Evolutionary conservation across 2,113 vertebrate genomes (phyloP).

Genomic region (Tragulus kanchil): DNA sequence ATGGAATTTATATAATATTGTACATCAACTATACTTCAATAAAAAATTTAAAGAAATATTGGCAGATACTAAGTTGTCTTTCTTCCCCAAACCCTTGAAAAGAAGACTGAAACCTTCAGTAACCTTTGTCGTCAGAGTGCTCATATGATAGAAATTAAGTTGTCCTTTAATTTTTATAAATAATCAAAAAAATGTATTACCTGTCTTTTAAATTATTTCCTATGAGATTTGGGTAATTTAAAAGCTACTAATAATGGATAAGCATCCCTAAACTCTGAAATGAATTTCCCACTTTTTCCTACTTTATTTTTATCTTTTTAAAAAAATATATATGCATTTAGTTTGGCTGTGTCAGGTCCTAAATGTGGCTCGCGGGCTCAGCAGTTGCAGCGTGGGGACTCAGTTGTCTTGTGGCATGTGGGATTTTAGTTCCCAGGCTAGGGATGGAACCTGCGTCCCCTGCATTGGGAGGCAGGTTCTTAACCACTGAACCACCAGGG

Average conservation of each 20-base stretch:
- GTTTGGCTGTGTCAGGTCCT: neutral
- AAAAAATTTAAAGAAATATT: neutral
- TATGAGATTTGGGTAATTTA: neutral
- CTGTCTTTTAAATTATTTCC: neutral
- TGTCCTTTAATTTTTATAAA: slow-evolving; percentile 82
- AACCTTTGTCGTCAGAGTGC: slow-evolving; percentile 50
- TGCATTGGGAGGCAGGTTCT: neutral
- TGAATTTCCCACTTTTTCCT: neutral
- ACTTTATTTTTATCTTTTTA: neutral
- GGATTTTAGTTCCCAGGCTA: neutral
- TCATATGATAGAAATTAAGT: slow-evolving; percentile 80
- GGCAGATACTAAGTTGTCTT: slow-evolving; percentile 69
- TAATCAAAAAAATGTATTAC: slow-evolving; percentile 68
- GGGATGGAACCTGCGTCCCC: neutral
- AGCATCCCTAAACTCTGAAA: neutral
- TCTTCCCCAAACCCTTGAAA: slow-evolving; percentile 55
- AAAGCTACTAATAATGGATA: neutral
- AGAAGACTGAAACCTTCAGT: slow-evolving; percentile 71
- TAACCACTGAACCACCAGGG: neutral
- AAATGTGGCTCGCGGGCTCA: neutral
- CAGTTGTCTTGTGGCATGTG: neutral
- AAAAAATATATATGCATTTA: neutral
- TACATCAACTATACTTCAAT: neutral
- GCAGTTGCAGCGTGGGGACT: neutral
- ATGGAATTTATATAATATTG: neutral